phyloP scores from a whole-genome alignment of 2,113 vertebrate genomes.

The Apodemus speciosus region DNA sequence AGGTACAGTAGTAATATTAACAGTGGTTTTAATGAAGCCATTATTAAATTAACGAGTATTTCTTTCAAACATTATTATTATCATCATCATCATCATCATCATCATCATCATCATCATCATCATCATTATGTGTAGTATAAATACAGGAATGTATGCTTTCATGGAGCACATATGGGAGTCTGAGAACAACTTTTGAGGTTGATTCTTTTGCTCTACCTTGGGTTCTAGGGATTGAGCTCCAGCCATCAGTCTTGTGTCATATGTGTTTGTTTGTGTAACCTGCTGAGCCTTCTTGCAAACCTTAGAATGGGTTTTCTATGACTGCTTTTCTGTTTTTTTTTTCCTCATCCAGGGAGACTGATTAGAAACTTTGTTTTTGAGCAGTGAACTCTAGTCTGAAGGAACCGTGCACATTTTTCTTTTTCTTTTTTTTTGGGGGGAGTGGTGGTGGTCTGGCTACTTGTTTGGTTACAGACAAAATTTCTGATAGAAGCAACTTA shows the following conservation, averaged over 20 bases:
- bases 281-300: background rate
- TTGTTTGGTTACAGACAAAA: background rate
- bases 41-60: background rate
- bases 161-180: background rate
- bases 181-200: background rate
- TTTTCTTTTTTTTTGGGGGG: background rate
- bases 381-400: background rate
- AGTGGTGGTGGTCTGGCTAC: background rate
- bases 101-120: background rate
- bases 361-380: slow-evolving; percentile 27
- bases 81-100: no score
- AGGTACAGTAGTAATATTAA: background rate
- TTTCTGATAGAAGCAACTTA: background rate
- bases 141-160: background rate
- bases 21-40: background rate
- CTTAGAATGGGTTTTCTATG: background rate
- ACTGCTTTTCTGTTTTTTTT: background rate
- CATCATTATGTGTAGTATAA: background rate
- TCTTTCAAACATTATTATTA: background rate
- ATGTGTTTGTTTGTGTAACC: background rate
- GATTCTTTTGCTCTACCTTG: background rate
- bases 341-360: background rate
- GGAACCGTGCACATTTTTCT: no score
- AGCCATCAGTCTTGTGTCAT: background rate
- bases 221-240: background rate